phyloP scores from a whole-genome alignment of 2,888 invertebrate species.

The Rhynchonema sp. region DNA sequence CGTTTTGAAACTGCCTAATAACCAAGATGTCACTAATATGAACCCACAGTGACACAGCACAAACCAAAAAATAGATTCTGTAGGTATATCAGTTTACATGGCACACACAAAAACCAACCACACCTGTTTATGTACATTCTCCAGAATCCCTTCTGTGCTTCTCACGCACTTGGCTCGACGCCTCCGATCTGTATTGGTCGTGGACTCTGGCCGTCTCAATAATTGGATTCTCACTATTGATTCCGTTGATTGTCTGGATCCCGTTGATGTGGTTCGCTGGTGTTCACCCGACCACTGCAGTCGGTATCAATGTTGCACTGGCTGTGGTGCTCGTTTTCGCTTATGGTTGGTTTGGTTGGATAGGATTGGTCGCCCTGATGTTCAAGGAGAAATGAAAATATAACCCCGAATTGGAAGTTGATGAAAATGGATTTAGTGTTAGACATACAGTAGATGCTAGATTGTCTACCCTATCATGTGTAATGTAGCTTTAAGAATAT shows the following conservation, averaged over 20 bases:
- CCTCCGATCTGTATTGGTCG: slow-evolving; percentile 17
- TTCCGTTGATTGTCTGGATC: neutral
- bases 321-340: neutral
- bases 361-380: too few relatives aligned
- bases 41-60: too few relatives aligned
- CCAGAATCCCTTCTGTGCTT: slow-evolving; percentile 22
- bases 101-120: neutral
- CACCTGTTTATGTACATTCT: neutral
- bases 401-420: too few relatives aligned
- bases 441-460: too few relatives aligned
- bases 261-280: neutral
- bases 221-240: neutral
- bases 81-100: too few relatives aligned
- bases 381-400: too few relatives aligned
- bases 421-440: too few relatives aligned
- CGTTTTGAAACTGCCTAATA: too few relatives aligned
- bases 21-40: too few relatives aligned
- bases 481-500: too few relatives aligned
- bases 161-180: slow-evolving; percentile 25
- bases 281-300: neutral
- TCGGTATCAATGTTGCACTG: neutral
- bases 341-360: neutral
- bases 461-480: too few relatives aligned
- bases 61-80: too few relatives aligned
- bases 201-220: neutral